Percentiles rank a stretch among this genome's conserved stretches.
Conservation (phyloP, 2,113 vertebrate species). For the Canis aureus region DNA sequence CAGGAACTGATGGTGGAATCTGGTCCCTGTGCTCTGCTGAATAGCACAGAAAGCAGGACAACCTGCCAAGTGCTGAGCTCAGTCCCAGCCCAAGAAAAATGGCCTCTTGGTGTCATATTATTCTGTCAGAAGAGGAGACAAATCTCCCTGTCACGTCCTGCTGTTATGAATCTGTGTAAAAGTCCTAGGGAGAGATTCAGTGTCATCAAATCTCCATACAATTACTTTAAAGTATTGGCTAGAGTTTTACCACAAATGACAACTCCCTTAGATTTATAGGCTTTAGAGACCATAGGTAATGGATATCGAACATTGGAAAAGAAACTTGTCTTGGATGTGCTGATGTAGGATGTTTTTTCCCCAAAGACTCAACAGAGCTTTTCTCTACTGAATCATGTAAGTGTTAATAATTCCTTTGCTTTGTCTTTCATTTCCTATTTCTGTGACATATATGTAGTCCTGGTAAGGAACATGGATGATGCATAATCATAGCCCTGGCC, state of each 20-base stretch:
- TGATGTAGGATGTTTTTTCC: background rate
- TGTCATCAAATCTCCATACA: constrained; percentile 61
- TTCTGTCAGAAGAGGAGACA: constrained; percentile 47
- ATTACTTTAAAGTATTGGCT: constrained; percentile 72
- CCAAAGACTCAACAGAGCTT: background rate
- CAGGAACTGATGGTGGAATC: background rate
- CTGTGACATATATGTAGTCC: background rate
- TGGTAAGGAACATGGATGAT: rapidly evolving
- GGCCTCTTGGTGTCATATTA: background rate
- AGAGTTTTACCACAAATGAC: constrained; percentile 60
- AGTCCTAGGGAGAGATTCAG: constrained; percentile 4
- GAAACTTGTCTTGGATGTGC: constrained; percentile 44
- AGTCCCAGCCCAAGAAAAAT: constrained; percentile 50
- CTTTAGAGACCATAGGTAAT: constrained; percentile 43
- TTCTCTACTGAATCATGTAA: constrained; percentile 35
- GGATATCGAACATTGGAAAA: constrained; percentile 58
- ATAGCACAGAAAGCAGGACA: background rate
- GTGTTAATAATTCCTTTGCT: constrained; percentile 27
- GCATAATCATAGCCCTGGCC: background rate
- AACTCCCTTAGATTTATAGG: constrained; percentile 54
- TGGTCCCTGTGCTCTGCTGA: background rate
- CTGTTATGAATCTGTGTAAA: constrained; percentile 51
- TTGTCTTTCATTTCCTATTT: constrained; percentile 55
- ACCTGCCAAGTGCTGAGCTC: background rate
- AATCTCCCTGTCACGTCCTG: background rate